Percentiles rank a stretch among this genome's conserved stretches.
These are phyloP conservation scores for Tilapia sparmanii DNA, from an alignment of 2,113 vertebrate genomes.

Conservation along the genomic window DNA sequence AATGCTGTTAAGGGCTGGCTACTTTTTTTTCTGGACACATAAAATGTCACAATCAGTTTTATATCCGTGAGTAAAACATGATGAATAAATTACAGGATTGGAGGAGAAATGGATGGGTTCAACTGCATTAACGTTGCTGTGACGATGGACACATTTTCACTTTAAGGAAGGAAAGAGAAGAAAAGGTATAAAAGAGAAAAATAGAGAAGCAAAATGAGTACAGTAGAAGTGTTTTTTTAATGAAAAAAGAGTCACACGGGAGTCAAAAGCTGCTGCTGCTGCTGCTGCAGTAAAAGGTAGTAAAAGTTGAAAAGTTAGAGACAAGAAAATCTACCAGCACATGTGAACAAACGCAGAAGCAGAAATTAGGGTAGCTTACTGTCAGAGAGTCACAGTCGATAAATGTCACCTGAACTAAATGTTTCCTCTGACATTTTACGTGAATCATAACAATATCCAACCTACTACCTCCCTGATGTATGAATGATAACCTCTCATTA, in stretches of 20 bases:
- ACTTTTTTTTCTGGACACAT: neutral
- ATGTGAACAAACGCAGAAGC: neutral
- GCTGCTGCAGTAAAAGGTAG: neutral
- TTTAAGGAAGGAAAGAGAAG: neutral
- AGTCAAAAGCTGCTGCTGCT: neutral
- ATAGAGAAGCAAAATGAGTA: neutral
- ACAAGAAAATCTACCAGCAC: neutral
- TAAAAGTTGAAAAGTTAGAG: neutral
- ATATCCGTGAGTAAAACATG: neutral
- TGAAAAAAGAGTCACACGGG: neutral
- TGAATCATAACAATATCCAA: neutral
- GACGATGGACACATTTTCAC: neutral
- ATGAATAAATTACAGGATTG: neutral
- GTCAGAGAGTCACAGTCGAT: neutral
- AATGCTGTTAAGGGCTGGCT: neutral
- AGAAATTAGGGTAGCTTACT: neutral
- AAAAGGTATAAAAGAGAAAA: neutral
- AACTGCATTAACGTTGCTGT: neutral
- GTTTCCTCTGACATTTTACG: neutral
- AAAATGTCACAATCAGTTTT: conserved; percentile 7
- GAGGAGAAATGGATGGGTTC: neutral
- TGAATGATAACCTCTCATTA: neutral
- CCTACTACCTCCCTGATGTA: neutral
- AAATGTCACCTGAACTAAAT: neutral
- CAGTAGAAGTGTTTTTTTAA: neutral